These are phyloP conservation scores for Aurelia sp. DNA, from an alignment of 30 jellyfish, hydroid and myxozoan species.

Conservation along the genomic window DNA sequence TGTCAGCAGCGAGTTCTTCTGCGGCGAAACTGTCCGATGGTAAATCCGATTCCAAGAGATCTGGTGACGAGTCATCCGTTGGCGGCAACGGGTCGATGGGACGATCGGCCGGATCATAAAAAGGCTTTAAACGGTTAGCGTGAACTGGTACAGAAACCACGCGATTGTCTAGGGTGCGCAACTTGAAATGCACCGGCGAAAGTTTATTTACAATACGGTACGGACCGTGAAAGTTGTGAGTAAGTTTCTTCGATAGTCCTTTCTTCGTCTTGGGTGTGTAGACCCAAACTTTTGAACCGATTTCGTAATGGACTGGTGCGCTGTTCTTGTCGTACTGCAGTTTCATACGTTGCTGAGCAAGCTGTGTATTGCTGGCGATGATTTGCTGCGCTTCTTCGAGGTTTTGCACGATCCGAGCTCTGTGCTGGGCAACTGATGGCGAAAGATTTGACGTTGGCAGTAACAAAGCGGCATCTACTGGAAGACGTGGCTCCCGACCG, in stretches of 20 bases:
- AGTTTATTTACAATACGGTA: conserved; percentile 2
- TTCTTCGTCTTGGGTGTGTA: no score
- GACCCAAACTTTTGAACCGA: no score
- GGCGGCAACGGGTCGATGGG: not conserved
- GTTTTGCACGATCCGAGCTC: conserved; percentile 29
- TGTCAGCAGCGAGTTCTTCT: no score
- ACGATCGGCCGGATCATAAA: no score
- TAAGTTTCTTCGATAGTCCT: no score
- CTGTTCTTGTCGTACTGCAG: conserved; percentile 26
- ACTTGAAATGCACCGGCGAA: conserved; percentile 48
- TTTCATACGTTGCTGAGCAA: conserved; percentile 53
- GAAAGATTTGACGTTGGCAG: conserved; percentile 27
- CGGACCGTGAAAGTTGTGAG: no score
- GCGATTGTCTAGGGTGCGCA: conserved; percentile 28
- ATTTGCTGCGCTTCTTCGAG: conserved; percentile 10
- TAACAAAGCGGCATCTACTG: conserved; percentile 7
- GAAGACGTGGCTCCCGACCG: conserved; percentile 51
- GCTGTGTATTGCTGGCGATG: conserved; percentile 34
- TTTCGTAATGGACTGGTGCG: not conserved
- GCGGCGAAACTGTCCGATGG: not conserved
- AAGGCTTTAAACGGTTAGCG: no score
- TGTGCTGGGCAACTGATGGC: conserved; percentile 12
- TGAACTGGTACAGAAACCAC: not conserved
- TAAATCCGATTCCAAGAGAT: conserved; percentile 3
- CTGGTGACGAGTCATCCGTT: not conserved